Evolutionary conservation across 2,797 vertebrate genomes (phyloP).

Genomic region (Rostrhamus sociabilis): DNA sequence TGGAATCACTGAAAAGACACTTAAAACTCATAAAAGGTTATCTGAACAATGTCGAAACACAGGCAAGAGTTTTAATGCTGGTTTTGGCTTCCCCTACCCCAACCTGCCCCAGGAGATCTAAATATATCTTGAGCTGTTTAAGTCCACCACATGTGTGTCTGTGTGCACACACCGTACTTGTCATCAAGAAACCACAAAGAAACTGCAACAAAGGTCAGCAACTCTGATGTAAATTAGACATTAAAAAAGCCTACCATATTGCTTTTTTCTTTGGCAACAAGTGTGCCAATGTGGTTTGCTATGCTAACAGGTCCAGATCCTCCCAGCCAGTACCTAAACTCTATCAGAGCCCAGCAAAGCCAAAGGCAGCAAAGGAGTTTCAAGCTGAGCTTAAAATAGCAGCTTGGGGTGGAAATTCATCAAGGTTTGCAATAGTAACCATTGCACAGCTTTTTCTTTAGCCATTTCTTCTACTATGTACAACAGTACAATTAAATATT

Average conservation of each 20-base stretch:
- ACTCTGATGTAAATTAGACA: not conserved
- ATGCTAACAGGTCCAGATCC: not conserved
- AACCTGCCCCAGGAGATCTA: not conserved
- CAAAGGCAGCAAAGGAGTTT: not conserved
- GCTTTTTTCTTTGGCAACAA: not conserved
- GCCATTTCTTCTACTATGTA: not conserved
- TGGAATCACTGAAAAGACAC: not conserved
- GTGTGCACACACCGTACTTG: not conserved
- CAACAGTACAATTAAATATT: not conserved
- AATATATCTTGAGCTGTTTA: not conserved
- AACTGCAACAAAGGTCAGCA: not conserved
- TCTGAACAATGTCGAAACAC: not conserved
- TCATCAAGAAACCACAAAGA: not conserved
- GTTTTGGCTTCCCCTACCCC: not conserved
- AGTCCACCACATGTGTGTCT: not conserved
- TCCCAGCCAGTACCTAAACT: not conserved
- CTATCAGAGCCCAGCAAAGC: not conserved
- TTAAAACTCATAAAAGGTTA: not conserved
- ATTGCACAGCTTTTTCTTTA: not conserved
- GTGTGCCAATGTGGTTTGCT: not conserved
- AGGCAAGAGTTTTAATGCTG: not conserved
- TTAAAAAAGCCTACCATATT: not conserved
- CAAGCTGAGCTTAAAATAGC: not conserved
- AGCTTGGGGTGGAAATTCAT: not conserved
- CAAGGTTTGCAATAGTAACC: not conserved